These are phyloP conservation scores for Sialia sialis DNA, from an alignment of 2,113 vertebrate species.

Conservation along the genomic window DNA sequence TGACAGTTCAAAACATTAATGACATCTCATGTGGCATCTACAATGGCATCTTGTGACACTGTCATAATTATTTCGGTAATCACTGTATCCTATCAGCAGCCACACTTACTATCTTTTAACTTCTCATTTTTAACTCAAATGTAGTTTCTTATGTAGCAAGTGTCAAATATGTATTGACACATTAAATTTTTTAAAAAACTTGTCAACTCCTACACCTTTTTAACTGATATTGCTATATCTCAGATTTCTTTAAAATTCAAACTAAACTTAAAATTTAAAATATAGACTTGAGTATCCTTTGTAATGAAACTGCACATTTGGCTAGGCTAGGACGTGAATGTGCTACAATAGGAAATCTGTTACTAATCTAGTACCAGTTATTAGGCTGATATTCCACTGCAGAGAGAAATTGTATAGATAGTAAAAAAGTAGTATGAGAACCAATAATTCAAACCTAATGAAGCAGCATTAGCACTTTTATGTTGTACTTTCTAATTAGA, in stretches of 20 bases:
- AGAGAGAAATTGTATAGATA: slow-evolving; percentile 52
- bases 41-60: background rate
- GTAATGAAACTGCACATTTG: slow-evolving; percentile 31
- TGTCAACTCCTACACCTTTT: slow-evolving; percentile 22
- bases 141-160: background rate
- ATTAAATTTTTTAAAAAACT: slow-evolving; percentile 42
- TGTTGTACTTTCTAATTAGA: slow-evolving; percentile 77
- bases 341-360: background rate
- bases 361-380: slow-evolving; percentile 33
- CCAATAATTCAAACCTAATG: slow-evolving; percentile 78
- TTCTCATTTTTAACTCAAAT: background rate
- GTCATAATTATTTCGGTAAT: background rate
- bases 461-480: slow-evolving; percentile 76
- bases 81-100: background rate
- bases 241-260: slow-evolving; percentile 2
- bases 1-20: background rate
- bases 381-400: slow-evolving; percentile 43
- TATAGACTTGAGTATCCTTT: background rate
- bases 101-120: background rate
- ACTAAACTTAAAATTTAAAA: slow-evolving; percentile 16
- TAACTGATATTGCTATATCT: slow-evolving; percentile 6
- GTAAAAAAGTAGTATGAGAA: slow-evolving; percentile 64
- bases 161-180: background rate
- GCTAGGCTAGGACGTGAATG: background rate
- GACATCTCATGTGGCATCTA: background rate